Percentiles rank a stretch among this genome's conserved stretches.
Conservation (phyloP, 2,888 invertebrate genomes). For the Alloscopus bannaensis region DNA sequence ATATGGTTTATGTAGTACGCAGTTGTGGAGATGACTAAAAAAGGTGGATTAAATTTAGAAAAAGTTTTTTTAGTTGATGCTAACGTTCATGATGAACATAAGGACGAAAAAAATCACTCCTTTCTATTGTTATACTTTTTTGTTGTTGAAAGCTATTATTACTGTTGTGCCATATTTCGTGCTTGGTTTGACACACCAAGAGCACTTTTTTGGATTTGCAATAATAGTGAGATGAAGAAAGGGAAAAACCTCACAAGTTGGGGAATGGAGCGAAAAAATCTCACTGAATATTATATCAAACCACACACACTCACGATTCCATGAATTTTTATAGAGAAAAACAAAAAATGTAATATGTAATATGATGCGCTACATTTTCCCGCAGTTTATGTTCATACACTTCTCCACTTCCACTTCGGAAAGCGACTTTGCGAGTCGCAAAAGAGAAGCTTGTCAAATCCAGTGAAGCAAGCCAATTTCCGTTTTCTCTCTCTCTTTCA, state of each 20-base stretch:
- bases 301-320: not conserved
- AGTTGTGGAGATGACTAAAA: conserved; percentile 24
- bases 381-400: too few species aligned
- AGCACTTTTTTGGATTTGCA: conserved; percentile 19
- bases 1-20: not conserved
- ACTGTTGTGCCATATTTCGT: conserved; percentile 40
- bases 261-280: conserved; percentile 1
- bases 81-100: not conserved
- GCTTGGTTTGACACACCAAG: conserved; percentile 27
- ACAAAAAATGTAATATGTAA: conserved; percentile 1
- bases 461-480: conserved; percentile 57
- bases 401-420: too few species aligned
- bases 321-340: conserved; percentile 3
- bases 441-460: conserved; percentile 49
- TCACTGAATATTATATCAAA: conserved; percentile 10
- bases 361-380: conserved; percentile 16
- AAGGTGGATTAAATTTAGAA: conserved; percentile 47
- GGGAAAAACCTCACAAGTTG: conserved; percentile 1
- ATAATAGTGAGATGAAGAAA: not conserved
- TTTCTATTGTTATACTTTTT: conserved; percentile 9
- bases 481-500: conserved; percentile 32
- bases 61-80: conserved; percentile 24
- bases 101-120: not conserved
- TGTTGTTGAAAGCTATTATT: conserved; percentile 26
- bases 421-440: too few species aligned